phyloP scores from a whole-genome alignment of 2,888 invertebrate species.

The Boloria selene region DNA sequence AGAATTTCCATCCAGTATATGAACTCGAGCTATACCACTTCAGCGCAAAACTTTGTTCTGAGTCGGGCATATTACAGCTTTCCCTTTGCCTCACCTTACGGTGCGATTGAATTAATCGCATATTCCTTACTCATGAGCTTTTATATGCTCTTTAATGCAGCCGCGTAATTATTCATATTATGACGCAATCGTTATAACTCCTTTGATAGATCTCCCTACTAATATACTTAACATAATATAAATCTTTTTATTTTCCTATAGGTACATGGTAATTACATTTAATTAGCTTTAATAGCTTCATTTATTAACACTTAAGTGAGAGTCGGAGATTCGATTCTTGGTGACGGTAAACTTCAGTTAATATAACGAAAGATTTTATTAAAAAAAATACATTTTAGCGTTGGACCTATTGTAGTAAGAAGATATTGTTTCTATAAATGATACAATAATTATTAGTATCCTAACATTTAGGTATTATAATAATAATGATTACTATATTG shows the following conservation, averaged over 20 bases:
- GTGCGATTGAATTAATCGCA: slow-evolving; percentile 29
- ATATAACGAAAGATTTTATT: too few species aligned
- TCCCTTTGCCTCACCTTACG: slow-evolving; percentile 19
- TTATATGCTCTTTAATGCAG: slow-evolving; percentile 22
- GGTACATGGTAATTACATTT: neutral
- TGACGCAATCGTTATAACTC: slow-evolving; percentile 4
- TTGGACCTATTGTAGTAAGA: too few species aligned
- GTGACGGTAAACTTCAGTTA: too few species aligned
- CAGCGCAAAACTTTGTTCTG: slow-evolving; percentile 11
- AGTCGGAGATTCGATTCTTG: too few species aligned
- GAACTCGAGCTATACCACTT: slow-evolving; percentile 5
- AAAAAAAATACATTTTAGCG: too few species aligned
- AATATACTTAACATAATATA: neutral
- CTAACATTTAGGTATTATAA: too few species aligned
- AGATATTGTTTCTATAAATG: too few species aligned
- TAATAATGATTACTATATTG: too few species aligned
- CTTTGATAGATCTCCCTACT: slow-evolving; percentile 3
- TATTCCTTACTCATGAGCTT: slow-evolving; percentile 8
- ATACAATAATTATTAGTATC: too few species aligned
- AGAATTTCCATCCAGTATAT: neutral
- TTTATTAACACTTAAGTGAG: too few species aligned
- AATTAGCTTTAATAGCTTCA: too few species aligned
- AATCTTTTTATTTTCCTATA: neutral
- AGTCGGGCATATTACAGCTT: slow-evolving; percentile 14
- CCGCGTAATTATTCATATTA: slow-evolving; percentile 18